These are phyloP conservation scores for Oikopleura albicans DNA, from an alignment of 23 tunicate species.

Conservation along the genomic window DNA sequence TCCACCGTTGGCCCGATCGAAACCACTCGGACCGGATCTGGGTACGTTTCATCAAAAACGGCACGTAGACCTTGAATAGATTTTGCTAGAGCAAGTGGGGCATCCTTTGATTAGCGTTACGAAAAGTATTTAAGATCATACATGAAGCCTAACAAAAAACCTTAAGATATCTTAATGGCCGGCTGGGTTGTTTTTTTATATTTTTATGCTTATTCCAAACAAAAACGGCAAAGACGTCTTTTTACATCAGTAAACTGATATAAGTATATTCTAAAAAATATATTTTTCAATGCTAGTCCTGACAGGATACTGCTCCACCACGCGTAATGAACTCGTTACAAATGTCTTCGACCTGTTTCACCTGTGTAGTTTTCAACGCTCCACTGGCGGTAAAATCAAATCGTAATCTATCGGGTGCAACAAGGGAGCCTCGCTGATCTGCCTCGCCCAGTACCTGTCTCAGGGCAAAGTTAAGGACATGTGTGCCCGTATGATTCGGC, in stretches of 20 bases:
- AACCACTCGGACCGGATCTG: slow-evolving; percentile 84
- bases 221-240: too few species aligned
- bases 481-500: slow-evolving; percentile 79
- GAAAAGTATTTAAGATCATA: too few species aligned
- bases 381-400: slow-evolving; percentile 86
- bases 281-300: too few species aligned
- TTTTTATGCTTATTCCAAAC: too few species aligned
- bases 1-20: slow-evolving; percentile 62
- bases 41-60: slow-evolving; percentile 87
- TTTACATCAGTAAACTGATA: too few species aligned
- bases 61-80: slow-evolving; percentile 92
- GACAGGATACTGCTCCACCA: slow-evolving; percentile 28
- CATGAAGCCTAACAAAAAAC: too few species aligned
- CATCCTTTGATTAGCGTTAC: too few species aligned
- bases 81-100: slow-evolving; percentile 43
- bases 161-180: too few species aligned
- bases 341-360: slow-evolving; percentile 44
- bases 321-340: slow-evolving; percentile 37
- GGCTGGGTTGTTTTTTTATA: too few species aligned
- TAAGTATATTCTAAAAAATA: too few species aligned
- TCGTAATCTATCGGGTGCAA: slow-evolving; percentile 53
- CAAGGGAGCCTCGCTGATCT: slow-evolving; percentile 82
- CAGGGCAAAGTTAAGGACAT: slow-evolving; percentile 66
- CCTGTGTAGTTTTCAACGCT: slow-evolving; percentile 44
- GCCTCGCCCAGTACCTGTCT: slow-evolving; percentile 65